Conservation (phyloP, 1,140 invertebrate species). For the Stratiolaelaps scimitus region DNA sequence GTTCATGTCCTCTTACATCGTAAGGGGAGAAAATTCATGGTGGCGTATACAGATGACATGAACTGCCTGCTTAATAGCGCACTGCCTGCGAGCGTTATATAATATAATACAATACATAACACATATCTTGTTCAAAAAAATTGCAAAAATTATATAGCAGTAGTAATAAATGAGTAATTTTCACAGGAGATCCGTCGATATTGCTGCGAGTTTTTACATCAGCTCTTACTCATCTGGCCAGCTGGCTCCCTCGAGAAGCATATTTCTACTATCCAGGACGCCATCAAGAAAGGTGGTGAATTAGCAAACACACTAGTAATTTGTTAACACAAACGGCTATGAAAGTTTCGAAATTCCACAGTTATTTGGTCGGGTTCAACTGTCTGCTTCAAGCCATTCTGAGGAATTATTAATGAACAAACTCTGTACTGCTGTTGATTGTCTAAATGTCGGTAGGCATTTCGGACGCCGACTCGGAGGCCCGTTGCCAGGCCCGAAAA, state of each 20-base stretch:
- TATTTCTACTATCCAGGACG: conserved; percentile 59
- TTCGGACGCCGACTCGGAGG: conserved; percentile 78
- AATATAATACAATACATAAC: no score
- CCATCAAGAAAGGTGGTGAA: conserved; percentile 64
- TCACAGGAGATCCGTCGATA: conserved; percentile 42
- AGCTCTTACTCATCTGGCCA: conserved; percentile 72
- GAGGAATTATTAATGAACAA: background rate
- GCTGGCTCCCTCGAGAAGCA: conserved; percentile 67
- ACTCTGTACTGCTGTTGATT: background rate
- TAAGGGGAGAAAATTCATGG: background rate
- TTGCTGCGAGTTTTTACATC: conserved; percentile 68
- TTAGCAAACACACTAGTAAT: no score
- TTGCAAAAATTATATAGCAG: background rate
- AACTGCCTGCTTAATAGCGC: no score
- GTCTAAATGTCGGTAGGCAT: conserved; percentile 47
- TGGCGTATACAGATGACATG: background rate
- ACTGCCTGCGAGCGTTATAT: no score
- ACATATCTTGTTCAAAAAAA: no score
- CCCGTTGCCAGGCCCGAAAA: conserved; percentile 45
- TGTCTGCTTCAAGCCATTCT: no score
- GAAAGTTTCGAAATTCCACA: no score
- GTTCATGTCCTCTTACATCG: background rate
- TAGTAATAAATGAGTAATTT: background rate
- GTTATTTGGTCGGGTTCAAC: no score
- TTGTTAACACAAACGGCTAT: no score